Percentiles rank a stretch among this genome's conserved stretches.
Evolutionary conservation across 2,888 invertebrate species (phyloP).

Genomic region (Deilephila elpenor): DNA sequence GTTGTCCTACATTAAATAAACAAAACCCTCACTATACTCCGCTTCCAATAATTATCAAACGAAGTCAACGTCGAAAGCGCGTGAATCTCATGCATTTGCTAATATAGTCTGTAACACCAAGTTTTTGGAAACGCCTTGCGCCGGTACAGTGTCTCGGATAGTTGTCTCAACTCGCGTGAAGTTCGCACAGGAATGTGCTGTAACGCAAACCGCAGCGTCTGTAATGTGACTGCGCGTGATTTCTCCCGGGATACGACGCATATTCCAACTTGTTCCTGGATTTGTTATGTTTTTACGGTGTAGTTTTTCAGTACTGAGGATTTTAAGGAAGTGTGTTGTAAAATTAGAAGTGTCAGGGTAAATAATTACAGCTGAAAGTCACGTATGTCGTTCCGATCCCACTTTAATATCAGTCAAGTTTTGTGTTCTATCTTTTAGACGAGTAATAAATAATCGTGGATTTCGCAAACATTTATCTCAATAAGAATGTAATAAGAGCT

Average conservation of each 20-base stretch:
- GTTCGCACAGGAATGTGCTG: conserved; percentile 13
- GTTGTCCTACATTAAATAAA: no score
- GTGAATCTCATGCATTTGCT: neutral
- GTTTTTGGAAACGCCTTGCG: neutral
- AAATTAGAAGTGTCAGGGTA: no score
- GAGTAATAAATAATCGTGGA: no score
- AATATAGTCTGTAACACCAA: conserved; percentile 1
- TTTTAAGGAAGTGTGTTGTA: neutral
- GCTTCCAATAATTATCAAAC: no score
- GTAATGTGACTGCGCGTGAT: conserved; percentile 5
- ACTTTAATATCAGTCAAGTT: no score
- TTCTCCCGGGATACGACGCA: conserved; percentile 11
- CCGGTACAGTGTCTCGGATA: conserved; percentile 2
- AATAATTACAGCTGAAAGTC: no score
- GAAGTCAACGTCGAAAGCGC: neutral
- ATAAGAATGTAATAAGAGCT: no score
- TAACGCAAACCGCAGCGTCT: conserved; percentile 5
- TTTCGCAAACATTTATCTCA: no score
- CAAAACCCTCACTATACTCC: no score
- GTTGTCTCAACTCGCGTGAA: conserved; percentile 10
- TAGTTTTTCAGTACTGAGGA: neutral
- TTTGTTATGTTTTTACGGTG: neutral
- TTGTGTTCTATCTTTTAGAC: no score
- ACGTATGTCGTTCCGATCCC: no score
- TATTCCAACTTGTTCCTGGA: neutral